phyloP scores from a whole-genome alignment of 2,113 vertebrate genomes.

The Dicrurus megarhynchus region DNA sequence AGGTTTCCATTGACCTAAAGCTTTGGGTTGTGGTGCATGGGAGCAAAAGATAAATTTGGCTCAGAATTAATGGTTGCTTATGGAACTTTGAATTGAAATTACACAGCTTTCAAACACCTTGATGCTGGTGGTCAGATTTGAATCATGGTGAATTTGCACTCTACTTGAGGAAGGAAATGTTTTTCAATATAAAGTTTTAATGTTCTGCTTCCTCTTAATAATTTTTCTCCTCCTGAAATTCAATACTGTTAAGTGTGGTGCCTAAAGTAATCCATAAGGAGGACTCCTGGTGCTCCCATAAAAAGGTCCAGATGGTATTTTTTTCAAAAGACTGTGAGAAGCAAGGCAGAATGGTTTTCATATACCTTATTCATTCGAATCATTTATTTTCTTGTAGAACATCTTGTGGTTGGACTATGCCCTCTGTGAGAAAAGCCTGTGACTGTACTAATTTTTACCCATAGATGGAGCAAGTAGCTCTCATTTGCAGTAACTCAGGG shows the following conservation, averaged over 20 bases:
- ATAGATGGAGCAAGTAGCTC: conserved; percentile 60
- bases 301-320: neutral
- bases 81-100: neutral
- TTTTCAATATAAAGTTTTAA: neutral
- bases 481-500: neutral
- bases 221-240: neutral
- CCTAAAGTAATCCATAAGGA: neutral
- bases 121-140: neutral
- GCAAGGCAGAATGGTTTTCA: neutral
- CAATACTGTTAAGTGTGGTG: neutral
- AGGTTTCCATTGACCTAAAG: neutral
- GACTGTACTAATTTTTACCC: conserved; percentile 20
- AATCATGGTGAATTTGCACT: neutral
- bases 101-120: neutral
- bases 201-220: neutral
- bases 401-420: neutral
- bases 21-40: neutral
- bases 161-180: neutral
- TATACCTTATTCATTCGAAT: neutral
- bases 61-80: neutral
- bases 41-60: neutral
- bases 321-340: neutral
- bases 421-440: neutral
- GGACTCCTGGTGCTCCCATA: neutral
- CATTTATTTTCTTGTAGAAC: neutral